Base-by-base conservation (phyloP, 2,797 vertebrate genomes). In the Avahi laniger region DNA sequence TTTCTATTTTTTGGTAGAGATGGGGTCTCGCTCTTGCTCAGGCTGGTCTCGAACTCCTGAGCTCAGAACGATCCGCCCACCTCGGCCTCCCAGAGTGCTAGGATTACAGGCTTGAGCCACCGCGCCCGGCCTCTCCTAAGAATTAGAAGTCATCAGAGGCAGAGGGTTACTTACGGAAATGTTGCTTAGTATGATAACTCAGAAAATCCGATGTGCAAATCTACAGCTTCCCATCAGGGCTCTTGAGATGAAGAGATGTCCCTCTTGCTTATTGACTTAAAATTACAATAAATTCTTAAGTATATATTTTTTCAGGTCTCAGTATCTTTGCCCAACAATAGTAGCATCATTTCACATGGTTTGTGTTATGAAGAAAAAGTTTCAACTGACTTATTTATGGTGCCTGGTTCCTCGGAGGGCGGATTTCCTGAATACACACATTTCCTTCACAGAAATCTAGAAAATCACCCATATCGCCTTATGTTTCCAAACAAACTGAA, bases 401-500 rank as follows among this genome's bases (percentile, higher is more conserved):
- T 59, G 33, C 61, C 63, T 79, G 72, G 15, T 22, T 59, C 26
- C 38, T 57, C 4, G 63, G 46, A 33, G 24, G 30, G 46, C 18
- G 75, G 11, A 26, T 92, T 95, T 93, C 52, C 46, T 28, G 18
- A 79, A 14, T 78, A 46, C 18, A 13, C 57, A 0, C 69, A 24
- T 61, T 81, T 93, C 8, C 22, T 20, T 80, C 33, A 57, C 43
- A 61, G 75, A 84, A 75, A 30, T 38, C 48, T 91, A 83, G 73
- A 67, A 57, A 89, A 72, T 41, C 63, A 70, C 30, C 10, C n/a
- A 1, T 52, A 20, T 26, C 72, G 52, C 69, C 65, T 78, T 95
- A 69, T 48, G 38, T 86, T 95, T 92, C 65, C 59, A 83, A 95
- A 91, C n/a, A 82, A 75, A 82, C 70, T 63, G 69, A 89, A 38